A percentile compares a stretch with the other conserved stretches of the same genome.
Evolutionary conservation across 2,888 invertebrate genomes (phyloP).

Genomic region (Ethmia dodecea): DNA sequence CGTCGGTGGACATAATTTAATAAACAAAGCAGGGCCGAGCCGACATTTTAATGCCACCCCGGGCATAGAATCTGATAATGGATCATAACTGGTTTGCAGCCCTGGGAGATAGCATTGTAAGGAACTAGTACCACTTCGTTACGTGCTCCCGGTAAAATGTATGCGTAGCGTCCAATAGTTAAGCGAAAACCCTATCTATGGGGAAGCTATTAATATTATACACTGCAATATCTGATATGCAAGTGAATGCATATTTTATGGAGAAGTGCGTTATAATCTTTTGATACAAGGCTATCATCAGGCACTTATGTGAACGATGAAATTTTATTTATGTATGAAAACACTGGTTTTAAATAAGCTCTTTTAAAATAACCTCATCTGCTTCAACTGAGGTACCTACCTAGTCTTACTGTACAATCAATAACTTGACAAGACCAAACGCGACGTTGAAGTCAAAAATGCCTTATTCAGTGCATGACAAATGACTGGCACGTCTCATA

Average conservation of each 20-base stretch:
- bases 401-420: no score
- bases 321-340: no score
- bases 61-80: conserved; percentile 72
- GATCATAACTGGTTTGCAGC: conserved; percentile 69
- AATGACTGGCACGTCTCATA: conserved; percentile 67
- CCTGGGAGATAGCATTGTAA: conserved; percentile 72
- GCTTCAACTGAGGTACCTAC: no score
- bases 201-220: conserved; percentile 64
- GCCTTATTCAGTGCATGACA: conserved; percentile 42
- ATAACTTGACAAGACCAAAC: no score
- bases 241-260: conserved; percentile 17
- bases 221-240: conserved; percentile 57
- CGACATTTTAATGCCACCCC: conserved; percentile 71
- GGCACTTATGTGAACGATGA: no score
- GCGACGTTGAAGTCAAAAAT: no score
- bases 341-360: no score
- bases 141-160: conserved; percentile 63
- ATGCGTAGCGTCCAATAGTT: conserved; percentile 46
- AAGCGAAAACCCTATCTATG: conserved; percentile 57
- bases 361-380: no score
- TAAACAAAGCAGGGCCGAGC: conserved; percentile 71
- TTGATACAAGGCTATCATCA: no score
- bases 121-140: conserved; percentile 67
- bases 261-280: conserved; percentile 1
- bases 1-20: conserved; percentile 73